A percentile compares a stretch with the other conserved stretches of the same genome.
Conservation (phyloP, 2,888 invertebrate species). For the Thelaira solivaga region DNA sequence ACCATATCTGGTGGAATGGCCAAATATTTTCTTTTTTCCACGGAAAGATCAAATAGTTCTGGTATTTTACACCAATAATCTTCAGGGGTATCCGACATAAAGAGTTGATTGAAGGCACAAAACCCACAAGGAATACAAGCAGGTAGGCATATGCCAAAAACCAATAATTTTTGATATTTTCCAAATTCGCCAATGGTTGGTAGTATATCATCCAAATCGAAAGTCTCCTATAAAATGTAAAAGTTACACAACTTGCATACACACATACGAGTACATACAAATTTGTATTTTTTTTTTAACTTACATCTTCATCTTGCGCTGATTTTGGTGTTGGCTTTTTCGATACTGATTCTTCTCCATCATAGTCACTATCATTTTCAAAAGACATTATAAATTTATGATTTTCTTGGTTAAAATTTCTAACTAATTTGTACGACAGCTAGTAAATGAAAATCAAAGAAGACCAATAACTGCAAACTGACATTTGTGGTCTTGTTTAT, state of each 20-base stretch:
- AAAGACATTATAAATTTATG: constrained; percentile 43
- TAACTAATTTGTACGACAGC: constrained; percentile 54
- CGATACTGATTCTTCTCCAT: constrained; percentile 48
- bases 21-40: constrained; percentile 80
- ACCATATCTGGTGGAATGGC: constrained; percentile 82
- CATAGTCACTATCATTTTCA: constrained; percentile 54
- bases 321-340: constrained; percentile 23
- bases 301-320: constrained; percentile 43
- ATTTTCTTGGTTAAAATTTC: constrained; percentile 15
- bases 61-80: constrained; percentile 91
- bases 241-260: not conserved
- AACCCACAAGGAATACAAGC: constrained; percentile 94
- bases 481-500: constrained; percentile 42
- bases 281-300: not conserved
- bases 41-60: constrained; percentile 80
- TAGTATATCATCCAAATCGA: constrained; percentile 90
- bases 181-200: constrained; percentile 94
- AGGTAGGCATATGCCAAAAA: constrained; percentile 91
- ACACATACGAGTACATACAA: too few relatives aligned
- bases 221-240: constrained; percentile 70
- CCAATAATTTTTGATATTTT: constrained; percentile 88
- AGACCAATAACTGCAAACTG: constrained; percentile 57
- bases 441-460: constrained; percentile 38
- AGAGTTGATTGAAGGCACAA: constrained; percentile 94
- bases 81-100: constrained; percentile 92